Conservation (phyloP, 2,888 invertebrate genomes). For the Nesidiocoris tenuis region DNA sequence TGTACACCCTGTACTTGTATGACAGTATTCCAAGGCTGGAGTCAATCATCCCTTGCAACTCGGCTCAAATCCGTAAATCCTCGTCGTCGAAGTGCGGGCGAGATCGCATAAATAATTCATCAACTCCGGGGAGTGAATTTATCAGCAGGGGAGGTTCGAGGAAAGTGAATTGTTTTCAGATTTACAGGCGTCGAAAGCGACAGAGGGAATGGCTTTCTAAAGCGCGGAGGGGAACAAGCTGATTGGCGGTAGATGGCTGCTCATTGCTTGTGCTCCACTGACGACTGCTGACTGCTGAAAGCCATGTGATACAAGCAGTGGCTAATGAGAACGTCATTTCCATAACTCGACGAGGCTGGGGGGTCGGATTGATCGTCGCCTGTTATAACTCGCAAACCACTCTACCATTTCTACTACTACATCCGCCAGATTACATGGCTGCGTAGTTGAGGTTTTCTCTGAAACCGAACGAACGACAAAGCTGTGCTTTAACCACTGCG, state of each 20-base stretch:
- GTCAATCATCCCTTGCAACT: too few relatives aligned
- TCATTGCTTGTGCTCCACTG: neutral
- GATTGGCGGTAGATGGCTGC: constrained; percentile 15
- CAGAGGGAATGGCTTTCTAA: constrained; percentile 23
- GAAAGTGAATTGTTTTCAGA: constrained; percentile 23
- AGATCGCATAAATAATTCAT: too few relatives aligned
- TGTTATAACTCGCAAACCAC: constrained; percentile 9
- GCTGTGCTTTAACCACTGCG: too few relatives aligned
- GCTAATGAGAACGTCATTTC: constrained; percentile 31
- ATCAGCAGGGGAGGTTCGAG: neutral
- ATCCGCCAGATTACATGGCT: neutral
- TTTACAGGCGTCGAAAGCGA: constrained; percentile 4
- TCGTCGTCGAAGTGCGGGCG: too few relatives aligned
- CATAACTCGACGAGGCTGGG: constrained; percentile 14
- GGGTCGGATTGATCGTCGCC: neutral
- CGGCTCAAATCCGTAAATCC: too few relatives aligned
- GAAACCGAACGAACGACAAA: too few relatives aligned
- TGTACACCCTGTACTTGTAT: too few relatives aligned
- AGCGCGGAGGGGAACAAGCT: constrained; percentile 20
- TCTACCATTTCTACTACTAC: neutral
- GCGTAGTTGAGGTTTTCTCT: too few relatives aligned
- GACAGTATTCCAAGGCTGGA: too few relatives aligned
- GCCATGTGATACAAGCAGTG: constrained; percentile 1
- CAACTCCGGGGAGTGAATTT: neutral
- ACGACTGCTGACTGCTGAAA: neutral